These are phyloP conservation scores for Orestias chungarensis DNA, from an alignment of 2,797 vertebrate genomes.

Conservation along the genomic window DNA sequence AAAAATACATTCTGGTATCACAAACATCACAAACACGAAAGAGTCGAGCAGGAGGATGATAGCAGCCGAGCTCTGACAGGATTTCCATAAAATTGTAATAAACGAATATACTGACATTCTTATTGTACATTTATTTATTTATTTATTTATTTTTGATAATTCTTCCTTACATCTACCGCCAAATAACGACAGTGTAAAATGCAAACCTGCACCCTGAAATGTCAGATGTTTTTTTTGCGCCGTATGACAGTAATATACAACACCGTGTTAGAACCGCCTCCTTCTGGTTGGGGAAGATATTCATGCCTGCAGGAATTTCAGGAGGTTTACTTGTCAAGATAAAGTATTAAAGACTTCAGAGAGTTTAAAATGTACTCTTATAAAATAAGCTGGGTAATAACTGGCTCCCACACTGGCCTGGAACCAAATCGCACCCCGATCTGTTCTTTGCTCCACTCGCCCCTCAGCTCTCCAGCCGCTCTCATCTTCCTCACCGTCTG, in stretches of 20 bases:
- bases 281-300: constrained; percentile 33
- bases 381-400: constrained; percentile 54
- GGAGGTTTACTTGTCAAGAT: constrained; percentile 44
- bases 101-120: constrained; percentile 1
- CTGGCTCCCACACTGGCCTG: constrained; percentile 29
- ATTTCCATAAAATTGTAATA: constrained; percentile 21
- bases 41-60: constrained; percentile 3
- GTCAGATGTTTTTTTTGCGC: background rate
- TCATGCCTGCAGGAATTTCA: constrained; percentile 15
- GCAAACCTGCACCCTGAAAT: background rate
- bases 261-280: constrained; percentile 15
- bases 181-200: constrained; percentile 5
- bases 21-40: background rate
- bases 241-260: constrained; percentile 10
- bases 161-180: background rate
- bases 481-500: constrained; percentile 48
- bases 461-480: constrained; percentile 42
- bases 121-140: background rate
- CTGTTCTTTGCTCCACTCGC: constrained; percentile 34
- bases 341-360: constrained; percentile 67
- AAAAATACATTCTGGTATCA: constrained; percentile 12
- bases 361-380: constrained; percentile 50
- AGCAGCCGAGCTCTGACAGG: constrained; percentile 9
- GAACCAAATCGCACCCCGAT: constrained; percentile 43
- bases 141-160: background rate